Evolutionary conservation across 2,888 invertebrate species (phyloP).

Genomic region (Allacma fusca): DNA sequence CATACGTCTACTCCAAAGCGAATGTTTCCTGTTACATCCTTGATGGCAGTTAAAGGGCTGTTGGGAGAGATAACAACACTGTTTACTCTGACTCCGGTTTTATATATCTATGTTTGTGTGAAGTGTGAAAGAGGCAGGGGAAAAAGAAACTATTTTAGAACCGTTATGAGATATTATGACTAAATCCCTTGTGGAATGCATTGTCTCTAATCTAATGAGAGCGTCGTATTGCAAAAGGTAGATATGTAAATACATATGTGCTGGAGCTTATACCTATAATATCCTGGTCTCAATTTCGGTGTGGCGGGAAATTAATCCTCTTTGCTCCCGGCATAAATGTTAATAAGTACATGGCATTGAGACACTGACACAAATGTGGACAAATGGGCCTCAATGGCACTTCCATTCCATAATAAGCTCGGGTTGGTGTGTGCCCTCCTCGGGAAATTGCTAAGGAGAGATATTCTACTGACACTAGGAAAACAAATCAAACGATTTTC

Average conservation of each 20-base stretch:
- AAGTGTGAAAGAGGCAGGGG: neutral
- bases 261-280: neutral
- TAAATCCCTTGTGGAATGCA: conserved; percentile 1
- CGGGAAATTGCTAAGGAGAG: no score
- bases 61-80: neutral
- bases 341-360: conserved; percentile 21
- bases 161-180: neutral
- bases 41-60: neutral
- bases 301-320: neutral
- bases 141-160: neutral
- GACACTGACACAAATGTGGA: conserved; percentile 39
- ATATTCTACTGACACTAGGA: no score
- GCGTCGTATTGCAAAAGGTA: neutral
- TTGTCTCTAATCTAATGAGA: neutral
- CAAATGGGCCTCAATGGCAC: conserved; percentile 19
- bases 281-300: neutral
- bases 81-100: neutral
- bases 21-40: conserved; percentile 6
- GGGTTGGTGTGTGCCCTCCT: no score
- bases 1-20: neutral
- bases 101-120: no score
- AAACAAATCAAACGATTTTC: no score
- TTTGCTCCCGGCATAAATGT: neutral
- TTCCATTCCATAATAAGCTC: no score
- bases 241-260: neutral